phyloP scores from a whole-genome alignment of 2,888 invertebrate species.

The Drosophila lacicola region DNA sequence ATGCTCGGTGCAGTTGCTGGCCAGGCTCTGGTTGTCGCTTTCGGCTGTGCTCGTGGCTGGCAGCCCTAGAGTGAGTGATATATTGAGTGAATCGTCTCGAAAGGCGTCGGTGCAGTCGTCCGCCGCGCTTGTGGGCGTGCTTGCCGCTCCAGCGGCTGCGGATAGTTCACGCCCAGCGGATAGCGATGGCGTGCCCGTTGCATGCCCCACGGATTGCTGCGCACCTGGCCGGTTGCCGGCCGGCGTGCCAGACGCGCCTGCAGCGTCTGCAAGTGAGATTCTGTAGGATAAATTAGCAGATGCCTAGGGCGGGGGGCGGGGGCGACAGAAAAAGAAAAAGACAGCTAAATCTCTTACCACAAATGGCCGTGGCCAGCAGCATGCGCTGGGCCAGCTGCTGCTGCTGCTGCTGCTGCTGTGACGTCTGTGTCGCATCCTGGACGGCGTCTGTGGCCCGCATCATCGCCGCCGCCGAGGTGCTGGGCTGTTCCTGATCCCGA shows the following conservation, averaged over 20 bases:
- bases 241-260: slow-evolving; percentile 79
- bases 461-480: slow-evolving; percentile 82
- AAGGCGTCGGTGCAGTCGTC: slow-evolving; percentile 84
- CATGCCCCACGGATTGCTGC: slow-evolving; percentile 77
- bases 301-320: slow-evolving; percentile 16
- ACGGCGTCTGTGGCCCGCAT: slow-evolving; percentile 65
- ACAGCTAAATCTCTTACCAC: slow-evolving; percentile 74
- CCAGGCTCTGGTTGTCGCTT: slow-evolving; percentile 43
- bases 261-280: slow-evolving; percentile 84
- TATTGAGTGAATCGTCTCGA: slow-evolving; percentile 84
- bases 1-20: slow-evolving; percentile 81
- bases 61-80: slow-evolving; percentile 84
- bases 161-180: slow-evolving; percentile 82
- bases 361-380: slow-evolving; percentile 79
- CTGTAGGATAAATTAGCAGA: slow-evolving; percentile 80
- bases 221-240: slow-evolving; percentile 12
- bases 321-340: not conserved
- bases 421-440: slow-evolving; percentile 44
- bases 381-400: slow-evolving; percentile 75
- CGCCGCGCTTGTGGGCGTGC: slow-evolving; percentile 72
- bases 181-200: slow-evolving; percentile 81
- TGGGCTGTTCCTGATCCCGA: slow-evolving; percentile 69
- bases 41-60: slow-evolving; percentile 68
- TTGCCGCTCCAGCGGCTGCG: slow-evolving; percentile 70
- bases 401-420: slow-evolving; percentile 53